Percentiles rank a stretch among this genome's conserved stretches.
These are phyloP conservation scores for Leuciscus waleckii DNA, from an alignment of 2,797 vertebrate species.

Conservation along the genomic window DNA sequence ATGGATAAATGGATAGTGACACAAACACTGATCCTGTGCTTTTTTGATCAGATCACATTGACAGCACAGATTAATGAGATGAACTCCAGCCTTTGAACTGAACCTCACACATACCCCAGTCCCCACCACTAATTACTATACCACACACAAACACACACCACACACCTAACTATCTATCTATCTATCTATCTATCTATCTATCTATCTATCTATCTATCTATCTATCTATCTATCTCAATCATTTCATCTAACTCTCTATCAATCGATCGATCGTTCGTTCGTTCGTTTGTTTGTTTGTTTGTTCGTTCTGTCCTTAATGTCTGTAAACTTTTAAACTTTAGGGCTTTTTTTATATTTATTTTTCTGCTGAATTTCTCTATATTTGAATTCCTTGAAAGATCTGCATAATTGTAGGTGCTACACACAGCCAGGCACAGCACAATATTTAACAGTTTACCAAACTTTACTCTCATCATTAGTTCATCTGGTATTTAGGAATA, in stretches of 20 bases:
- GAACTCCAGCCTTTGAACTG: constrained; percentile 75
- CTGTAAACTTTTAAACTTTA: too few relatives aligned
- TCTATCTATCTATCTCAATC: too few relatives aligned
- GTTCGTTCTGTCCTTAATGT: too few relatives aligned
- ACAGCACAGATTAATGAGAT: constrained; percentile 66
- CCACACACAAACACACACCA: constrained; percentile 30
- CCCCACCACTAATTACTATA: constrained; percentile 19
- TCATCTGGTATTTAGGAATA: not conserved
- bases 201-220: too few relatives aligned
- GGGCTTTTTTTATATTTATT: too few relatives aligned
- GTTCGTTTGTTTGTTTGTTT: too few relatives aligned
- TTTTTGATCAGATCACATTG: constrained; percentile 76
- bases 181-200: too few relatives aligned
- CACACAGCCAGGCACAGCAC: not conserved
- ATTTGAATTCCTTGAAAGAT: too few relatives aligned
- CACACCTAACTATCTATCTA: constrained; percentile 16
- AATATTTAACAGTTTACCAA: not conserved
- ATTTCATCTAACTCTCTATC: too few relatives aligned
- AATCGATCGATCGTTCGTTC: too few relatives aligned
- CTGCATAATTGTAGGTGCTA: not conserved
- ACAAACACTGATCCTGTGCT: constrained; percentile 79
- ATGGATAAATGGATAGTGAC: constrained; percentile 77
- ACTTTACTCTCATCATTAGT: not conserved
- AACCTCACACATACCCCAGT: constrained; percentile 47
- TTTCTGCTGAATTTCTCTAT: too few relatives aligned